Base-by-base conservation (phyloP, 2,888 invertebrate genomes). In the Calameuta idolon region DNA sequence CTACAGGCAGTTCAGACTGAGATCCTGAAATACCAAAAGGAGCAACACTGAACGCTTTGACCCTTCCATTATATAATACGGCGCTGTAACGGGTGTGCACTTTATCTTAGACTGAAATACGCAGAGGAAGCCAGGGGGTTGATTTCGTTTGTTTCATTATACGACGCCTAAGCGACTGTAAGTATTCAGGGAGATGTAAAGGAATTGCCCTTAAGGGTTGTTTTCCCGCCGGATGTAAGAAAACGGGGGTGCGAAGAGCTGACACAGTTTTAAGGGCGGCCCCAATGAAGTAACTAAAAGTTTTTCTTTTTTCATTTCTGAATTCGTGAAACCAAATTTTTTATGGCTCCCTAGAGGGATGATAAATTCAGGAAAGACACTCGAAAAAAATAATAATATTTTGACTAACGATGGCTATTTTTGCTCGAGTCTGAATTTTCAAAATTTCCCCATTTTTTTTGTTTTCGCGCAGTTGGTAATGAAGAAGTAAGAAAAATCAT, bases 151-250 rank as follows among this genome's bases (percentile, higher is more conserved):
- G 55, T 55, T 55, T 15, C 55, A 23, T 55, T 71, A 71, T 71
- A 31, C 71, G 71, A 71, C 71, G 12, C 71, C 9, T 34, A 23
- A 33, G 71, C 15, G 12, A 71, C 71, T 71, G 31, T 33, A 71
- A 71, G 71, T 71, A 71, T 71, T 34, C 31, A 12, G 71, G 71
- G 34, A 23, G 23, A 55, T 55, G 55, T 23, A 55, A 55, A 23
- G 55, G 55, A 55, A 55, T 55, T 55, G 33, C 71, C 34, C 23
- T 71, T 71, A 71, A 71, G 71, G 71, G 71, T 34, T 71, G 33
- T 34, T 71, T 31, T 71, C 71, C 71, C 71, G 71, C 4, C 71
- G 71, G 71, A 71, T 33, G 33, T 71, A 33, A 15, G 71, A 71
- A 34, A 34, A 31, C 5, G 34, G 71, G 71, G 71, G 71, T 71